A percentile compares a stretch with the other conserved stretches of the same genome.
Conservation (phyloP, 2,113 vertebrate genomes). For the Atrichornis clamosus region DNA sequence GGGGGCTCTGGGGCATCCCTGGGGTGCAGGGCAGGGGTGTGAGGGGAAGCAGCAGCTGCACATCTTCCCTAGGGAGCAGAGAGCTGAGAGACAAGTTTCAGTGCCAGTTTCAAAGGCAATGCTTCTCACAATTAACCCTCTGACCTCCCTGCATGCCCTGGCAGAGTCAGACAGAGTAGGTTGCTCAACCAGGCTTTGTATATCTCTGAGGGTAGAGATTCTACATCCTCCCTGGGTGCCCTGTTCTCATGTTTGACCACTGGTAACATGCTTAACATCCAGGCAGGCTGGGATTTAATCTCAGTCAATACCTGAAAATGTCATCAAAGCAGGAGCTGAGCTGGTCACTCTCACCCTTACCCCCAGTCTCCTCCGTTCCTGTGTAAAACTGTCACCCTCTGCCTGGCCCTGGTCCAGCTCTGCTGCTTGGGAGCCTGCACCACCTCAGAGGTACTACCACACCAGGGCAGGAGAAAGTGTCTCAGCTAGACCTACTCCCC, state of each 20-base stretch:
- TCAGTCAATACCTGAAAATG: background rate
- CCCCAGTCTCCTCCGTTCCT: background rate
- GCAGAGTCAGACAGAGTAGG: background rate
- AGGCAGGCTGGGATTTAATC: background rate
- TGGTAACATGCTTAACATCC: background rate
- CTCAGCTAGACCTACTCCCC: background rate
- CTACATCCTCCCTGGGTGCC: background rate
- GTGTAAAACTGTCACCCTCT: background rate
- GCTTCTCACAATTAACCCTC: slow-evolving; percentile 13
- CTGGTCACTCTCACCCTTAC: background rate
- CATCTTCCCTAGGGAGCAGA: background rate
- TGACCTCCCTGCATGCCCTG: background rate
- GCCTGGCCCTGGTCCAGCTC: background rate
- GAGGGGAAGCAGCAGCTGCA: slow-evolving; percentile 38
- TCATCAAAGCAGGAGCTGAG: background rate
- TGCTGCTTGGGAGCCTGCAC: background rate
- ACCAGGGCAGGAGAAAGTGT: background rate
- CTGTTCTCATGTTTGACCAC: background rate
- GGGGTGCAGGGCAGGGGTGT: background rate
- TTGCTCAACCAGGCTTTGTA: rapidly evolving
- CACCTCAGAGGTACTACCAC: background rate
- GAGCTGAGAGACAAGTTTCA: background rate
- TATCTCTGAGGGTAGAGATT: background rate
- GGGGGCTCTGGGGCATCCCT: background rate
- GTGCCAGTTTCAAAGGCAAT: slow-evolving; percentile 22